Base-by-base conservation (phyloP, 2,888 invertebrate genomes). In the Thysanoteuthis rhombus region DNA sequence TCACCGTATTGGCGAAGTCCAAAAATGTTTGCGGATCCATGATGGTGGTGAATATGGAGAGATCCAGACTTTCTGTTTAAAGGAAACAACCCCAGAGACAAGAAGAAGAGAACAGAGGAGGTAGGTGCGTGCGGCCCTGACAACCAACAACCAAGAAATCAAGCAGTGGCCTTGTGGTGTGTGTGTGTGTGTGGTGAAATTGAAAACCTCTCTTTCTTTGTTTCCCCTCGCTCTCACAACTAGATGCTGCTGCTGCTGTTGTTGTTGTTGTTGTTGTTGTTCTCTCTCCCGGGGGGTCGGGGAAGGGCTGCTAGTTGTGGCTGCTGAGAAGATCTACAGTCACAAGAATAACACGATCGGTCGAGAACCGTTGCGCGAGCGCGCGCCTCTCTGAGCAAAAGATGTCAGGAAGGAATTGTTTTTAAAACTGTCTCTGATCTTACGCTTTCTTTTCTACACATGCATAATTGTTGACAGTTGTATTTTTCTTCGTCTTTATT, bases 1-100 rank as follows among this genome's bases (percentile, higher is more conserved):
- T 99, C 97, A 99, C 99, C 98, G 99, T 99, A 97, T 99, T 99
- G 97, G 99, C 99, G 98, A 99, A 98, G 97, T 99, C 99, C 97
- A 99, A 98, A 97, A 99, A 99, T 95, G 99, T 98, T 94, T 96
- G 96, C 92, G 96, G 96, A 96, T 96, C 96, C 96, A 96, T 96
- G 45, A 92, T 92, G 92, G 6, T 92, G 92, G 42, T 40, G 93
- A 92, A 40, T 32, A 45, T 92, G 36, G 92, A 92, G 92, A 92
- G 92, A 92, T 92, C 92, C 92, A 45, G 40, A 25, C 38, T 92
- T 38, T 32, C 90, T 92, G 16, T 75, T 75, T 75, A 36, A 75
- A 16, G 36, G 16, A 16, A 16, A 16, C 16, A n/a, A n/a, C 8
- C 75, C 75, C n/a, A n/a, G 36, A n/a, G 36, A n/a, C n/a, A 75